Percentiles rank a stretch among this genome's conserved stretches.
These are phyloP conservation scores for Ornithoptera priamus DNA, from an alignment of 2,888 invertebrate species.

Conservation along the genomic window DNA sequence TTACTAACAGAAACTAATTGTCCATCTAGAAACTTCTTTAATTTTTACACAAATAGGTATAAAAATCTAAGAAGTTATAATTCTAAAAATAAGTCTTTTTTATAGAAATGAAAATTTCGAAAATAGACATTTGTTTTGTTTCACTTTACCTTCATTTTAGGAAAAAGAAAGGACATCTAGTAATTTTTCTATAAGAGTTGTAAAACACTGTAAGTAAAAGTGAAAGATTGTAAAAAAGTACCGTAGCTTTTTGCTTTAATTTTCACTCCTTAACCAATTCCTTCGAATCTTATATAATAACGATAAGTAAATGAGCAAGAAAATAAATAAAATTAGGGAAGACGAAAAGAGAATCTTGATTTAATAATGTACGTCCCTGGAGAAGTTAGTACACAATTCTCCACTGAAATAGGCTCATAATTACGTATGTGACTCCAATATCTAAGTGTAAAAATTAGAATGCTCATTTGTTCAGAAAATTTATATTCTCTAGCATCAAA, in stretches of 20 bases:
- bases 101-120: not conserved
- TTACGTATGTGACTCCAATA: slow-evolving; percentile 23
- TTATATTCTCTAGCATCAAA: not conserved
- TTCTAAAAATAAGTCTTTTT: not conserved
- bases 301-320: not conserved
- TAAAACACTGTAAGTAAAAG: not conserved
- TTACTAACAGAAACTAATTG: not conserved
- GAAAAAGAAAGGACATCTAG: not conserved
- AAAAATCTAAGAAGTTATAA: not conserved
- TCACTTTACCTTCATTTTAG: slow-evolving; percentile 11
- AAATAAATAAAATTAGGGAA: not conserved
- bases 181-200: not conserved
- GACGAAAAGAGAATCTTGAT: not conserved
- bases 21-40: not conserved
- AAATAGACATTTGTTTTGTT: slow-evolving; percentile 10
- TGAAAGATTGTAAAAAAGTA: not conserved
- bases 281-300: too few relatives aligned
- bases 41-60: not conserved
- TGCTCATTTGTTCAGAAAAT: slow-evolving; percentile 32
- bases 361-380: slow-evolving; percentile 10
- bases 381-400: slow-evolving; percentile 19
- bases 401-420: slow-evolving; percentile 11
- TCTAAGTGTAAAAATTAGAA: slow-evolving; percentile 30
- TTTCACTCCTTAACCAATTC: too few relatives aligned
- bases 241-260: not conserved